phyloP scores from a whole-genome alignment of 2,888 invertebrate species.

The Malthinus flaveolus region DNA sequence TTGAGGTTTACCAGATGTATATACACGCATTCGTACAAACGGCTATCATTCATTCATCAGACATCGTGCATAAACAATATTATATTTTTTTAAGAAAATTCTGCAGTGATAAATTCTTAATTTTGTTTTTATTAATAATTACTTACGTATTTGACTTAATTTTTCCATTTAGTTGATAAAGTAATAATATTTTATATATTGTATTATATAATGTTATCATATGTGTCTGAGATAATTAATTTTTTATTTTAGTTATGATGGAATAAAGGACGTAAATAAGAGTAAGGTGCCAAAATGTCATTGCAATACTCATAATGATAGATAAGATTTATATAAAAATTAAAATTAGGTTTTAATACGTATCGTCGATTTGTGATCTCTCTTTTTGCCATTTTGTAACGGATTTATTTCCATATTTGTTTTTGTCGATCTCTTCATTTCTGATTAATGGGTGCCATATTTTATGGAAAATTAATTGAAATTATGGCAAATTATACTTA shows the following conservation, averaged over 20 bases:
- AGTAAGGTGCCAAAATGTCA: constrained; percentile 25
- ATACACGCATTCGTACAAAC: constrained; percentile 52
- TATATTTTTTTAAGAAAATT: constrained; percentile 53
- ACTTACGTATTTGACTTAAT: constrained; percentile 23
- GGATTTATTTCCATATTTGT: not conserved
- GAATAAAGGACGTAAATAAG: constrained; percentile 15
- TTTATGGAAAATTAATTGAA: not conserved
- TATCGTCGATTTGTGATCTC: constrained; percentile 27
- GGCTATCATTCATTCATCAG: constrained; percentile 48
- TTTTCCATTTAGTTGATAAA: constrained; percentile 25
- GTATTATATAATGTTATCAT: constrained; percentile 11
- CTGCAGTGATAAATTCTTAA: constrained; percentile 39
- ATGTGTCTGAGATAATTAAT: constrained; percentile 22
- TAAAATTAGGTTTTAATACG: constrained; percentile 23
- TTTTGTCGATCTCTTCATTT: constrained; percentile 1
- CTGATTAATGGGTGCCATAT: constrained; percentile 1
- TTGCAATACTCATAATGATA: constrained; percentile 27
- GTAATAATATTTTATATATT: constrained; percentile 15
- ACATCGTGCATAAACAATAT: constrained; percentile 49
- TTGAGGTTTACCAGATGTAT: constrained; percentile 46
- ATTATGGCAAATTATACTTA: constrained; percentile 4
- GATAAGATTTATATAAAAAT: not conserved
- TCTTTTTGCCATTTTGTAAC: constrained; percentile 22
- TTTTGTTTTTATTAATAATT: constrained; percentile 23
- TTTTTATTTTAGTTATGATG: constrained; percentile 5